Evolutionary conservation across 2,113 vertebrate species (phyloP).

Genomic region (Siphamia tubifer): DNA sequence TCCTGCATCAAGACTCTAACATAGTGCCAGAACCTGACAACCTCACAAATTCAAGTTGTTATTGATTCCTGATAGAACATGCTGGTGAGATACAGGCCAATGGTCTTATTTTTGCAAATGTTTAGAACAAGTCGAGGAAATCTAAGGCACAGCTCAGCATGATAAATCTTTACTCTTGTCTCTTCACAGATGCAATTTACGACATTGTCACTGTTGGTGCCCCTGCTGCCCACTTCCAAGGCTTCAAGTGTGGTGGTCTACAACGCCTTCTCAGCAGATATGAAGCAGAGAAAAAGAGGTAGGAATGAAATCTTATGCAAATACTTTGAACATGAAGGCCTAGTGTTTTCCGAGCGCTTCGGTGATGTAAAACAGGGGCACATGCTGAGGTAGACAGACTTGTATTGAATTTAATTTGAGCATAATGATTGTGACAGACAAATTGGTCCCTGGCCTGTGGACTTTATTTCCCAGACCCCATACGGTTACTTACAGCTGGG

Average conservation of each 20-base stretch:
- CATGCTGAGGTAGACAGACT: constrained; percentile 3
- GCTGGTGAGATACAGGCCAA: too few species aligned
- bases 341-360: not conserved
- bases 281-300: constrained; percentile 95
- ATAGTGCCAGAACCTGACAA: too few species aligned
- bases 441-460: constrained; percentile 33
- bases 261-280: constrained; percentile 90
- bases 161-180: constrained; percentile 5
- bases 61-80: too few species aligned
- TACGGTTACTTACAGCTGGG: constrained; percentile 26
- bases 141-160: not conserved
- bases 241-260: constrained; percentile 96
- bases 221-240: constrained; percentile 94
- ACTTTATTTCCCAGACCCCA: constrained; percentile 26
- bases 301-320: constrained; percentile 39
- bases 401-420: constrained; percentile 31
- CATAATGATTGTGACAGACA: constrained; percentile 49
- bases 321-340: not conserved
- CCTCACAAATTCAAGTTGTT: too few species aligned
- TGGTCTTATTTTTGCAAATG: too few species aligned
- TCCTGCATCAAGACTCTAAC: too few species aligned
- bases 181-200: constrained; percentile 87
- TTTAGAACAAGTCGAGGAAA: not conserved
- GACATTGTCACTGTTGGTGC: constrained; percentile 96
- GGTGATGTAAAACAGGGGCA: constrained; percentile 19